Evolutionary conservation across 2,113 vertebrate species (phyloP).

Genomic region (Hymenochirus boettgeri): DNA sequence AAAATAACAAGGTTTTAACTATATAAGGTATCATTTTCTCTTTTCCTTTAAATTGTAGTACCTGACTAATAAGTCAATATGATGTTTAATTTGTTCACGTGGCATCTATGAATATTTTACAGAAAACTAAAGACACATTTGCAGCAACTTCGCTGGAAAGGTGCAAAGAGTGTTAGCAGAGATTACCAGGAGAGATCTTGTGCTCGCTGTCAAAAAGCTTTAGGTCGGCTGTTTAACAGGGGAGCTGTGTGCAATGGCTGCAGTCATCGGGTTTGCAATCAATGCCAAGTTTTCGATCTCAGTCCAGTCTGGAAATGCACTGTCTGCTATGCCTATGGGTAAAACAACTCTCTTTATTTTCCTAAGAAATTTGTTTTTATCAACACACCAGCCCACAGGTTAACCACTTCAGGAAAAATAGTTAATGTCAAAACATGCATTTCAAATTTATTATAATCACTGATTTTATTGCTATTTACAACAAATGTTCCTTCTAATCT

Average conservation of each 20-base stretch:
- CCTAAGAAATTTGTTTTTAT: not conserved
- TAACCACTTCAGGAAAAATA: no score
- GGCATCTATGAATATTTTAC: slow-evolving; percentile 6
- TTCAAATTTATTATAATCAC: no score
- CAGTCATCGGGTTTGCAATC: slow-evolving; percentile 81
- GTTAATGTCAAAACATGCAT: no score
- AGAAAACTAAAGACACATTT: slow-evolving; percentile 79
- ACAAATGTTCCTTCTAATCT: no score
- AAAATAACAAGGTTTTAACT: no score
- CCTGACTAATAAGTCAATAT: no score
- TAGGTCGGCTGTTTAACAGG: slow-evolving; percentile 75
- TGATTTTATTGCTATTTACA: no score
- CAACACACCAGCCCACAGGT: no score
- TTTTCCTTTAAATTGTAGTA: no score
- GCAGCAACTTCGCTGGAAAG: slow-evolving; percentile 72
- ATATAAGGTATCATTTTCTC: no score
- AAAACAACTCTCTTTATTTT: slow-evolving; percentile 36
- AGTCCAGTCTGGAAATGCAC: slow-evolving; percentile 77
- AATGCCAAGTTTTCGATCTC: slow-evolving; percentile 65
- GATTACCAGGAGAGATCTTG: slow-evolving; percentile 67
- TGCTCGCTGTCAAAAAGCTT: slow-evolving; percentile 72
- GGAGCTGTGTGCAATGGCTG: slow-evolving; percentile 79
- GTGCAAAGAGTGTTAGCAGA: slow-evolving; percentile 49
- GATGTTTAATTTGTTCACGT: no score
- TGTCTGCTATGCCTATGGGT: slow-evolving; percentile 79